Base-by-base conservation (phyloP, 2,113 vertebrate species). In the Oryzias woworae region DNA sequence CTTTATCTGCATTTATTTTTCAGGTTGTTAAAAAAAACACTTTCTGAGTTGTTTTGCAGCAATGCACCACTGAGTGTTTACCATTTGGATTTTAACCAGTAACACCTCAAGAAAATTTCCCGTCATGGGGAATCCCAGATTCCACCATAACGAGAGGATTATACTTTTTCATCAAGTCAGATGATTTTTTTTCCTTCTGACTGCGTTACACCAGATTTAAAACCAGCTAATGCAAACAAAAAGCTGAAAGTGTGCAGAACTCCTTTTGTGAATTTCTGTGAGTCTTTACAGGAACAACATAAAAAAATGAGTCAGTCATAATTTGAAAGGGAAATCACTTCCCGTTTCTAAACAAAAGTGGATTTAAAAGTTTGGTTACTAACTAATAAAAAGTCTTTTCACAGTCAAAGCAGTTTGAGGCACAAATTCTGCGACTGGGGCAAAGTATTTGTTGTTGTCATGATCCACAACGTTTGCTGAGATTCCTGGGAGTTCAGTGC, bases 401-500 rank as follows among this genome's bases (percentile, higher is more conserved):
- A 56, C 44, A 55, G 65, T 69, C 53, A 66, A 46, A 73, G 68
- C 65, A 46, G 78, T 70, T 63, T 58, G 66, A 50, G 72, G 83
- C 88, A 78, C 79, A 72, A 91, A 90, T 85, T 65, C 14, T 82
- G n/a, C 20, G 20, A 20, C 20, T 20, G 20, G 1, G 67, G 81
- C 83, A 85, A 90, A 85, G 86, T 84, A 78, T 90, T 89, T 85
- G 87, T 71, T 81, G 77, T 74, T 53, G 79, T 70, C 22, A 63
- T 77, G 49, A 75, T 87, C 81, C 80, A 66, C 82, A 81, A 80
- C 83, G 84, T 85, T 86, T 65, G 79, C 84, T 69, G 77, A 86
- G 85, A 90, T 90, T 88, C 80, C 71, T 84, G 80, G 36, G 87
- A 80, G 92, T 93, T 93, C 92, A 93, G 17, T 69, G 71, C 66